A percentile compares a stretch with the other conserved stretches of the same genome.
Evolutionary conservation across 1,140 invertebrate genomes (phyloP).

Genomic region (Leptinotarsa defecta): DNA sequence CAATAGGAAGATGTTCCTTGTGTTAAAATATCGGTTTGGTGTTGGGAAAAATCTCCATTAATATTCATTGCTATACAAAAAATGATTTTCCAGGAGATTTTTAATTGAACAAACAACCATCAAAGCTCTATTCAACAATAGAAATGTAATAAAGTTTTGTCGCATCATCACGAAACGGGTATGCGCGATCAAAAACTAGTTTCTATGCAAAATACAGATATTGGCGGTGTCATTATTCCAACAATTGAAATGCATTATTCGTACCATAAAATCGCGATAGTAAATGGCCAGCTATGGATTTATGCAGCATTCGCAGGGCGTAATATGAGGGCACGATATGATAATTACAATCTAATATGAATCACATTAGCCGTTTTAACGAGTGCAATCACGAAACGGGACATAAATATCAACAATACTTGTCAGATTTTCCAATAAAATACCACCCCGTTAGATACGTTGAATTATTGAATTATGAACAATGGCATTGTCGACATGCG

Average conservation of each 20-base stretch:
- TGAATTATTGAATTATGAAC: conserved; percentile 33
- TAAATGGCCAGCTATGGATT: conserved; percentile 35
- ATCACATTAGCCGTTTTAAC: conserved; percentile 46
- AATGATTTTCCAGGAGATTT: too few species aligned
- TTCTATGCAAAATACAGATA: conserved; percentile 8
- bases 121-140: too few species aligned
- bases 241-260: conserved; percentile 17
- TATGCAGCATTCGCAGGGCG: conserved; percentile 31
- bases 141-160: conserved; percentile 3
- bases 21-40: too few species aligned
- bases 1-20: too few species aligned
- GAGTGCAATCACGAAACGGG: conserved; percentile 44
- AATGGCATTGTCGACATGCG: conserved; percentile 37
- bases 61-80: too few species aligned
- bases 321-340: conserved; percentile 41
- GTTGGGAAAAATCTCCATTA: too few species aligned
- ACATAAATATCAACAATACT: conserved; percentile 47
- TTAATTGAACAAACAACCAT: too few species aligned
- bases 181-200: background rate
- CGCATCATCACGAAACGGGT: background rate
- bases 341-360: conserved; percentile 49
- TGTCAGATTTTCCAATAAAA: conserved; percentile 44
- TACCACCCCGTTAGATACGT: background rate
- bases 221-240: conserved; percentile 12
- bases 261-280: conserved; percentile 31